Percentiles rank a stretch among this genome's conserved stretches.
These are phyloP conservation scores for Caligus rogercresseyi DNA, from an alignment of 1,140 invertebrate genomes.

Conservation along the genomic window DNA sequence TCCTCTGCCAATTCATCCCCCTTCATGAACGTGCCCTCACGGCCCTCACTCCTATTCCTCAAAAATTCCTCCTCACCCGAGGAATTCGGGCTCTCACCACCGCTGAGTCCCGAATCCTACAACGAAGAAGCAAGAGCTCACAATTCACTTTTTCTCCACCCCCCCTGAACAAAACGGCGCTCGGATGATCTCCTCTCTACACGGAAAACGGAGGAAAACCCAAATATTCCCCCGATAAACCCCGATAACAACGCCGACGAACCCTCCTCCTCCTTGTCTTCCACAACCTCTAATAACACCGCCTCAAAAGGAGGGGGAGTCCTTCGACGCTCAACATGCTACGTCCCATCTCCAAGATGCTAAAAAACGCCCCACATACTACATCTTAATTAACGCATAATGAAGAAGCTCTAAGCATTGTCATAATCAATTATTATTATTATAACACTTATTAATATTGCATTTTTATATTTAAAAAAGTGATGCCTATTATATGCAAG, in stretches of 20 bases:
- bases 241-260: neutral
- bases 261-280: no score
- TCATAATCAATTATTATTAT: no score
- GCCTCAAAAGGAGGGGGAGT: no score
- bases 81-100: constrained; percentile 61
- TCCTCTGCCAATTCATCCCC: neutral
- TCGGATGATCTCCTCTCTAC: neutral
- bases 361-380: no score
- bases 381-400: no score
- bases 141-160: neutral
- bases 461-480: no score
- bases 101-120: constrained; percentile 59
- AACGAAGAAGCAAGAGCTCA: constrained; percentile 40
- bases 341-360: neutral
- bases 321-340: neutral
- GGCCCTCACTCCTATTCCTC: no score
- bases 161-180: neutral
- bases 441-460: no score
- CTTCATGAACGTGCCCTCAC: constrained; percentile 19
- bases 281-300: no score
- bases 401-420: no score
- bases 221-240: neutral
- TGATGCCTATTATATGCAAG: no score
- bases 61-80: no score
- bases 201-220: neutral